Conservation (phyloP, 2,888 invertebrate genomes). For the Cordilura impudica region DNA sequence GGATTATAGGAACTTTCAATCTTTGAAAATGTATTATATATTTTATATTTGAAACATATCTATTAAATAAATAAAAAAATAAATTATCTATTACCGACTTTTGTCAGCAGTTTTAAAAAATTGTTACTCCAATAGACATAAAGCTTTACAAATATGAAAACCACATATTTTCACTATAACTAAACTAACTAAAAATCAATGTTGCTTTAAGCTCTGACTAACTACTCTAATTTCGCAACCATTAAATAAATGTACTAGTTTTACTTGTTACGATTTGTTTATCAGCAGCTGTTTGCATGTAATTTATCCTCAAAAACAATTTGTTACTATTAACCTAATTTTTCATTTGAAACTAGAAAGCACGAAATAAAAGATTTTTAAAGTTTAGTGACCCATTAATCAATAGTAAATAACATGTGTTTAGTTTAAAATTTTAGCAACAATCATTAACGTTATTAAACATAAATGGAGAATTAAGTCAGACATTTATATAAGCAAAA, state of each 20-base stretch:
- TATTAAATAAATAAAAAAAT: too few relatives aligned
- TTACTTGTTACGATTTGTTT: conserved; percentile 1
- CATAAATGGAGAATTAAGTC: too few relatives aligned
- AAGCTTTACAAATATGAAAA: neutral
- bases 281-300: conserved; percentile 33
- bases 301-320: conserved; percentile 37
- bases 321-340: conserved; percentile 55
- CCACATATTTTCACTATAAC: neutral
- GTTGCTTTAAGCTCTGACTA: neutral
- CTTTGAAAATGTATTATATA: too few relatives aligned
- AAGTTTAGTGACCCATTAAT: neutral
- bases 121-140: too few relatives aligned
- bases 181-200: neutral
- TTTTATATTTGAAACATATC: too few relatives aligned
- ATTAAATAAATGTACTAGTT: conserved; percentile 12
- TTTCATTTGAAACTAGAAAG: conserved; percentile 33
- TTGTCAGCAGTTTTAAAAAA: too few relatives aligned
- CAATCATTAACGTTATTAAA: neutral
- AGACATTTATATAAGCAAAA: too few relatives aligned
- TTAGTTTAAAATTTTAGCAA: neutral
- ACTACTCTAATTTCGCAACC: conserved; percentile 30
- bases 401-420: neutral
- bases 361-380: neutral
- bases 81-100: too few relatives aligned
- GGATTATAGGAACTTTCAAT: too few relatives aligned